Percentiles rank a stretch among this genome's conserved stretches.
These are phyloP conservation scores for Eupeodes latifasciatus DNA, from an alignment of 2,888 invertebrate genomes.

Conservation along the genomic window DNA sequence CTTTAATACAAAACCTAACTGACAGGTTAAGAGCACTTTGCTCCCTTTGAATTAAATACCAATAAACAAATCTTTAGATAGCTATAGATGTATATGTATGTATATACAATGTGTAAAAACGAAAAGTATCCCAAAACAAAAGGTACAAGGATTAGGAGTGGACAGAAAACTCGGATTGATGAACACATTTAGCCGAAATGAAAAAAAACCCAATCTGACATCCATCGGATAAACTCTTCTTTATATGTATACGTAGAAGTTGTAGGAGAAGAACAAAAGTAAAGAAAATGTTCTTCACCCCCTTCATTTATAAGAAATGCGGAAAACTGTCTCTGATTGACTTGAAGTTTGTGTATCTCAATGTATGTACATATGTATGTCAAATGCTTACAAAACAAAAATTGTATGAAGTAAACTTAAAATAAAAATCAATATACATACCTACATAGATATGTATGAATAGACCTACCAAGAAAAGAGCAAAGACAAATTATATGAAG, in stretches of 20 bases:
- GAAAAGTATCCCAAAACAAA: slow-evolving; percentile 30
- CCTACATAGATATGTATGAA: too few species aligned
- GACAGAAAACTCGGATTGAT: slow-evolving; percentile 65
- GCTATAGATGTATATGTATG: not conserved
- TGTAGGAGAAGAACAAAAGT: slow-evolving; percentile 2
- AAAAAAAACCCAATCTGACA: slow-evolving; percentile 20
- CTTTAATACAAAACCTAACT: slow-evolving; percentile 66
- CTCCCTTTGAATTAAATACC: slow-evolving; percentile 68
- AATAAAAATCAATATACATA: slow-evolving; percentile 40
- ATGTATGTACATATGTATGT: slow-evolving; percentile 27
- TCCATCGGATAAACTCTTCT: slow-evolving; percentile 31
- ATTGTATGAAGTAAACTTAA: slow-evolving; percentile 39
- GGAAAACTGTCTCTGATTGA: slow-evolving; percentile 56
- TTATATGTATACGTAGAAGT: not conserved
- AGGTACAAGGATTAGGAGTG: slow-evolving; percentile 64
- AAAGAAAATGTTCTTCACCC: slow-evolving; percentile 17
- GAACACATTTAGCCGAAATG: slow-evolving; percentile 55
- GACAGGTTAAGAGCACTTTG: slow-evolving; percentile 72
- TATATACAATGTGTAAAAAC: not conserved
- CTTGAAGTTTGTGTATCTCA: slow-evolving; percentile 60
- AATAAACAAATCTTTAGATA: slow-evolving; percentile 35
- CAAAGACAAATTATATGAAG: not conserved
- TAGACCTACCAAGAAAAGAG: not conserved
- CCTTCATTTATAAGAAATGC: not conserved
- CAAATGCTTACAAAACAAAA: slow-evolving; percentile 47